These are phyloP conservation scores for Pardosa pseudoannulata DNA, from an alignment of 2,888 invertebrate genomes.

Conservation along the genomic window DNA sequence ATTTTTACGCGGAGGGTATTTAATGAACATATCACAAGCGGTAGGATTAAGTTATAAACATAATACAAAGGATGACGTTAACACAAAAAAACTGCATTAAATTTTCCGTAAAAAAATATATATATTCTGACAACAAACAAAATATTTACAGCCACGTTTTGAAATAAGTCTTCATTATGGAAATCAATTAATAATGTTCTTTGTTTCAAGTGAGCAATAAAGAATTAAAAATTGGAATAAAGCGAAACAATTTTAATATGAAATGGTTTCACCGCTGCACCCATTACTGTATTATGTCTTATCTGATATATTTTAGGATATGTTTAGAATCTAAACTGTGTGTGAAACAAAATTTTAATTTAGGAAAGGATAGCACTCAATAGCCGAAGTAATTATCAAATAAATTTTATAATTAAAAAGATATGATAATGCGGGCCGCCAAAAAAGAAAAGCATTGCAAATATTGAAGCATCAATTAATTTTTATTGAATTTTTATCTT, in stretches of 20 bases:
- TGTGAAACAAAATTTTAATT: constrained; percentile 19
- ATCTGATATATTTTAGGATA: constrained; percentile 3
- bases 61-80: too few relatives aligned
- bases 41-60: too few relatives aligned
- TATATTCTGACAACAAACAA: neutral
- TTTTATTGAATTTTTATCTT: constrained; percentile 16
- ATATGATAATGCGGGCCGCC: constrained; percentile 1
- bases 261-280: neutral
- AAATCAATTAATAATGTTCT: constrained; percentile 1
- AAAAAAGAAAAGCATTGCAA: constrained; percentile 11
- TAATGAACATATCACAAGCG: too few relatives aligned
- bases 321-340: constrained; percentile 3
- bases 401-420: constrained; percentile 19
- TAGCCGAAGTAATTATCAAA: constrained; percentile 13
- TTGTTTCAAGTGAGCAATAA: constrained; percentile 3
- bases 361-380: constrained; percentile 10
- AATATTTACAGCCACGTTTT: neutral
- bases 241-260: neutral
- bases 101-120: neutral
- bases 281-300: constrained; percentile 1
- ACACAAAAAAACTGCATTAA: too few relatives aligned
- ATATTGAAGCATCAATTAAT: constrained; percentile 17
- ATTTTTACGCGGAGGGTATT: too few relatives aligned
- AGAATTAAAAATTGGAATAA: neutral
- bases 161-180: neutral